Conservation (phyloP, 2,113 vertebrate species). For the Cryptotis parvus region DNA sequence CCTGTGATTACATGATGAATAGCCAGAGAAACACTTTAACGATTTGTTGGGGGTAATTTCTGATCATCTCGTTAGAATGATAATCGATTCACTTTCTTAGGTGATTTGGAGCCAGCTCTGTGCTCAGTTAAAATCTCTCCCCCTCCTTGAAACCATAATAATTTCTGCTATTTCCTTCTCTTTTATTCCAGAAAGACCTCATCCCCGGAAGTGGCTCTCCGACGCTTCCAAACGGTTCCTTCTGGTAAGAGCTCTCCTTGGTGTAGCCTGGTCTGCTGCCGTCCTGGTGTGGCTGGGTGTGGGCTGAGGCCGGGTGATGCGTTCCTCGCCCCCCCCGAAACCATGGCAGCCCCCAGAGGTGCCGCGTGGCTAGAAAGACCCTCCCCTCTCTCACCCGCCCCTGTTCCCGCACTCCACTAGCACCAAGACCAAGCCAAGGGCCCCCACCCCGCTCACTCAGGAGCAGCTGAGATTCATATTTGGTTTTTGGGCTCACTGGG, state of each 20-base stretch:
- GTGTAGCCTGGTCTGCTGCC: too few species aligned
- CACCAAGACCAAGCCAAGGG: too few species aligned
- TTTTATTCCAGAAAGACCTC: constrained; percentile 74
- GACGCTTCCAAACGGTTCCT: not conserved
- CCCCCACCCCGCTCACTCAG: too few species aligned
- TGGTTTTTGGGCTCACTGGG: too few species aligned
- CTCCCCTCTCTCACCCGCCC: too few species aligned
- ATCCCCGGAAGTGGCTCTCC: not conserved
- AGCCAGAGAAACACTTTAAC: constrained; percentile 58
- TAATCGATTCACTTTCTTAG: constrained; percentile 35
- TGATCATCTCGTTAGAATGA: constrained; percentile 47
- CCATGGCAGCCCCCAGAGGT: too few species aligned
- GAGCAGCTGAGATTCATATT: too few species aligned
- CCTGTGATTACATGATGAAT: constrained; percentile 35
- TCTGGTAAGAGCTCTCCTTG: constrained; percentile 63
- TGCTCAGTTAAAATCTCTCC: not conserved
- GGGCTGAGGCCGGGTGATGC: not conserved
- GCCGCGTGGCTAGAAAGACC: too few species aligned
- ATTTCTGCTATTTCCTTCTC: constrained; percentile 52
- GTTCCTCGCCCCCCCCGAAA: too few species aligned
- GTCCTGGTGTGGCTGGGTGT: not conserved
- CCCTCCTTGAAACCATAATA: constrained; percentile 30
- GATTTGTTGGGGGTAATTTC: constrained; percentile 70
- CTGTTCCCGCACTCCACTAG: too few species aligned
- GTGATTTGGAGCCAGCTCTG: constrained; percentile 34